phyloP scores from a whole-genome alignment of 2,888 invertebrate genomes.

The Hoplodrina ambigua region DNA sequence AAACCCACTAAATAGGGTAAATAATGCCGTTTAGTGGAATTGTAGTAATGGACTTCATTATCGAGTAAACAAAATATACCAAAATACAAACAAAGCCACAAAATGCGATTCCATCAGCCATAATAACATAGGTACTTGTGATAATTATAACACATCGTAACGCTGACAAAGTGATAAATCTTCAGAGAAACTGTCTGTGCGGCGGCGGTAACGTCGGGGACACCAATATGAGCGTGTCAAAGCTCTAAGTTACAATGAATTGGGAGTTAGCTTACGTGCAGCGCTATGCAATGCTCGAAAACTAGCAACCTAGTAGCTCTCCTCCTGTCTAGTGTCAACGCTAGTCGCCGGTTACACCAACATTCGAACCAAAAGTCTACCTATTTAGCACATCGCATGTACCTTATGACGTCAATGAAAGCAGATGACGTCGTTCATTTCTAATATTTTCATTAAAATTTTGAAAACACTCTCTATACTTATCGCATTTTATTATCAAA shows the following conservation, averaged over 20 bases:
- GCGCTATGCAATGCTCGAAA: conserved; percentile 12
- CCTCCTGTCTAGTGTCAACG: background rate
- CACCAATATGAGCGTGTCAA: conserved; percentile 10
- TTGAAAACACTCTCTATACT: background rate
- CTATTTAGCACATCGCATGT: background rate
- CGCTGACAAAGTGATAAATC: conserved; percentile 43
- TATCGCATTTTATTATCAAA: background rate
- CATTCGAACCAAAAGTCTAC: background rate
- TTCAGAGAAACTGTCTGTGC: conserved; percentile 37
- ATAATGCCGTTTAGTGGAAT: background rate
- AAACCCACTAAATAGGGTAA: background rate
- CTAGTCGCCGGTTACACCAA: background rate
- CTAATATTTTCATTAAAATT: background rate
- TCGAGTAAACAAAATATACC: background rate
- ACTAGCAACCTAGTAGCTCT: background rate
- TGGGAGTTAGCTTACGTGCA: conserved; percentile 23
- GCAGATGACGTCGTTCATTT: background rate
- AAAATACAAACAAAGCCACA: conserved; percentile 1
- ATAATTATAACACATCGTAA: conserved; percentile 49
- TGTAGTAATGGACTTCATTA: conserved; percentile 18
- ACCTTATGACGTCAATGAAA: background rate
- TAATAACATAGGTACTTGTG: conserved; percentile 29
- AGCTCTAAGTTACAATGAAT: conserved; percentile 46
- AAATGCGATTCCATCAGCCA: conserved; percentile 10
- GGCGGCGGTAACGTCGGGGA: conserved; percentile 9